Evolutionary conservation across 2,113 vertebrate species (phyloP).

Genomic region (Corythornis vintsioides): DNA sequence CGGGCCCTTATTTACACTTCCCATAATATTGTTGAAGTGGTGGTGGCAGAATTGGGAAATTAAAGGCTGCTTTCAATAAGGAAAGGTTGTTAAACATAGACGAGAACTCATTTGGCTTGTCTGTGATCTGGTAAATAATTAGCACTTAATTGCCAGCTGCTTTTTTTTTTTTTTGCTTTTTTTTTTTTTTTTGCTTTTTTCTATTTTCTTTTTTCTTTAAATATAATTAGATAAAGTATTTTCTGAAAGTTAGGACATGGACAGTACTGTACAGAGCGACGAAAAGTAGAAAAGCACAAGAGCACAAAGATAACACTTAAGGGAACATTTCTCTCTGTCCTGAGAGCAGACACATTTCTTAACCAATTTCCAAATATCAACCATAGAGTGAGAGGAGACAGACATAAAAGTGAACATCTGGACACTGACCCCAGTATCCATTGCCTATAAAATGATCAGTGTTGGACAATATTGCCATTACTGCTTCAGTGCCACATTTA

Average conservation of each 20-base stretch:
- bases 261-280: not conserved
- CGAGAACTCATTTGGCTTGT: conserved; percentile 31
- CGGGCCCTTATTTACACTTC: not conserved
- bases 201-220: too few species aligned
- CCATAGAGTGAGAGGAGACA: not conserved
- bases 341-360: not conserved
- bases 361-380: not conserved
- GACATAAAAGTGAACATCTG: not conserved
- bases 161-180: not conserved
- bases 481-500: not conserved
- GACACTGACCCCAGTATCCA: not conserved
- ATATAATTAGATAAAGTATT: not conserved
- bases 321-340: not conserved
- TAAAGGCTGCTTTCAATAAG: conserved; percentile 19
- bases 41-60: not conserved
- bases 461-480: not conserved
- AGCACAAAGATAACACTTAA: not conserved
- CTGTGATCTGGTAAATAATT: conserved; percentile 31
- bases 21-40: not conserved
- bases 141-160: conserved; percentile 32
- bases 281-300: not conserved
- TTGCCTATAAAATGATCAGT: not conserved
- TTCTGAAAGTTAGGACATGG: not conserved
- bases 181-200: not conserved
- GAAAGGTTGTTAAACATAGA: conserved; percentile 16